phyloP scores from a whole-genome alignment of 2,797 vertebrate genomes.

The Siniperca undulata region DNA sequence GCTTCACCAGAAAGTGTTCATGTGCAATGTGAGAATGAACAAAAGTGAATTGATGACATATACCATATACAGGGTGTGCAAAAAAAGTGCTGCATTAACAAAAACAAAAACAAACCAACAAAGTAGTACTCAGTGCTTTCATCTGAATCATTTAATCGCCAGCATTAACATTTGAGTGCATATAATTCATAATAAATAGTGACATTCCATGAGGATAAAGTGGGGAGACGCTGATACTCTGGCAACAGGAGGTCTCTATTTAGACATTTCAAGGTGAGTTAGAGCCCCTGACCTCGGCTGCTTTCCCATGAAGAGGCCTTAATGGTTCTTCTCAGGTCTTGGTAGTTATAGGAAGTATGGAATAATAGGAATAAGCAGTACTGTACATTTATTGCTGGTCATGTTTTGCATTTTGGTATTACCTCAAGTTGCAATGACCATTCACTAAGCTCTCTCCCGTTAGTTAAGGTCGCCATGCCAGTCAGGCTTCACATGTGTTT shows the following conservation, averaged over 20 bases:
- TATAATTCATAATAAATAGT: constrained; percentile 64
- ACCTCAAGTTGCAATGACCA: neutral
- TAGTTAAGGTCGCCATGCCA: neutral
- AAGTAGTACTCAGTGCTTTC: neutral
- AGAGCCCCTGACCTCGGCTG: constrained; percentile 55
- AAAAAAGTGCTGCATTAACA: constrained; percentile 16
- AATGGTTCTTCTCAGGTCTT: constrained; percentile 12
- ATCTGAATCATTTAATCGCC: constrained; percentile 40
- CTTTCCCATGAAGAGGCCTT: constrained; percentile 71
- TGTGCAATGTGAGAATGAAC: constrained; percentile 11
- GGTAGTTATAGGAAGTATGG: neutral
- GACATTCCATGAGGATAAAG: constrained; percentile 69
- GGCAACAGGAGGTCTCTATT: constrained; percentile 74
- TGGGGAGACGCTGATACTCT: constrained; percentile 45
- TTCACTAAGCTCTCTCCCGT: no score
- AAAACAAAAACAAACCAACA: constrained; percentile 29
- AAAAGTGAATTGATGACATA: neutral
- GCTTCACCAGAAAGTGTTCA: neutral
- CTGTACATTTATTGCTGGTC: neutral
- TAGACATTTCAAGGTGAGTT: constrained; percentile 79
- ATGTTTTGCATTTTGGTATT: neutral
- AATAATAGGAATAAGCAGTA: neutral
- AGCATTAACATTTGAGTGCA: constrained; percentile 26
- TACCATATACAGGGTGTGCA: neutral
- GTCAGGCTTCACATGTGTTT: neutral